These are phyloP conservation scores for Chiloscyllium plagiosum DNA, from an alignment of 2,113 vertebrate genomes.

Conservation along the genomic window DNA sequence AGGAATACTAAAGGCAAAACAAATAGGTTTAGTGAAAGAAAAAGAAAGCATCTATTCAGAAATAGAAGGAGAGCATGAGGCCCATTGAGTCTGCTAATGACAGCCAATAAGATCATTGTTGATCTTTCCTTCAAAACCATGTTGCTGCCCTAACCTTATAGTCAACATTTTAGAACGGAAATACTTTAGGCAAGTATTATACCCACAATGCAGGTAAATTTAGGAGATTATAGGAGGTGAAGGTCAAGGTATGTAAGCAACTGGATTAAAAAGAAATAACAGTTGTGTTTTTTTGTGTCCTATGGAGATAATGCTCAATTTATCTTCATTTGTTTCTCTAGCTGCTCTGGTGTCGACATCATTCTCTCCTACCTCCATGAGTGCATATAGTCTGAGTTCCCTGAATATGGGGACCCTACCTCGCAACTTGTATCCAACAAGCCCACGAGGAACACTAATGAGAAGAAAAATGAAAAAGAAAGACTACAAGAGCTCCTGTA, in stretches of 20 bases:
- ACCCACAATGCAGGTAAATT: not conserved
- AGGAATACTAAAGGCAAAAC: not conserved
- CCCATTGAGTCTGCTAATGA: not conserved
- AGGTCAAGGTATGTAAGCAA: not conserved
- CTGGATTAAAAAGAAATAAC: not conserved
- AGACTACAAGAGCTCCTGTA: constrained; percentile 96
- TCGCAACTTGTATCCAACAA: constrained; percentile 91
- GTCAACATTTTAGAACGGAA: too few species aligned
- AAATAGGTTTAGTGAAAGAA: not conserved
- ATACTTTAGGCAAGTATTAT: not conserved
- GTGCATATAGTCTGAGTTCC: constrained; percentile 95
- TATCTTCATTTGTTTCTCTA: constrained; percentile 50
- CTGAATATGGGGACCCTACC: constrained; percentile 92
- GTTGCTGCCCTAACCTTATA: not conserved
- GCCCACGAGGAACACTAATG: constrained; percentile 89
- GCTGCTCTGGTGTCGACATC: constrained; percentile 84
- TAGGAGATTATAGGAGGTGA: not conserved
- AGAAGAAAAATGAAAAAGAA: constrained; percentile 94
- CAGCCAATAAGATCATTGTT: not conserved
- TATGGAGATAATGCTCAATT: not conserved
- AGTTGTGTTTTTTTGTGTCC: not conserved
- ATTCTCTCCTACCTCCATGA: constrained; percentile 96
- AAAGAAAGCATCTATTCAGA: not conserved
- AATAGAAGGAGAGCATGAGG: not conserved
- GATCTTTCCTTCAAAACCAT: not conserved